Evolutionary conservation across 2,888 invertebrate species (phyloP).

Genomic region (Stegophylla sp.): DNA sequence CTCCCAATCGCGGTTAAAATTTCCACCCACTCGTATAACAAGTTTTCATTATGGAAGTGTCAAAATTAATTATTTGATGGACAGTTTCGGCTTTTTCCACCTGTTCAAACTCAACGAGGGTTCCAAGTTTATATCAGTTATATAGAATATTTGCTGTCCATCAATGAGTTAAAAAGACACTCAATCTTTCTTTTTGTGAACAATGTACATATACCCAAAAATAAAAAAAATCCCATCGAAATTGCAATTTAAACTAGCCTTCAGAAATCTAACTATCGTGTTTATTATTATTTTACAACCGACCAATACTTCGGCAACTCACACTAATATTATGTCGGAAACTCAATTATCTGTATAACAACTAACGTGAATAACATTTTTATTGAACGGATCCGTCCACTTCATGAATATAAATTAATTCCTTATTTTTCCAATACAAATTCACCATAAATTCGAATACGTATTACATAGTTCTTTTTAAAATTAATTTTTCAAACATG

Average conservation of each 20-base stretch:
- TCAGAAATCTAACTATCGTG: neutral
- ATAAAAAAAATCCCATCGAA: neutral
- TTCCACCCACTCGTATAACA: neutral
- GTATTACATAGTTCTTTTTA: neutral
- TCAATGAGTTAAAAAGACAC: neutral
- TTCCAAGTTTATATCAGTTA: neutral
- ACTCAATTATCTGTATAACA: neutral
- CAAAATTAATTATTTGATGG: slow-evolving; percentile 29
- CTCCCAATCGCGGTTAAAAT: neutral
- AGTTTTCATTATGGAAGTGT: slow-evolving; percentile 1
- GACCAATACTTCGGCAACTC: too few relatives aligned
- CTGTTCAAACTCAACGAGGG: neutral
- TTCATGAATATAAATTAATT: neutral
- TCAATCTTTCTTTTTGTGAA: neutral
- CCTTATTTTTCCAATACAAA: neutral
- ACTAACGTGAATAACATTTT: neutral
- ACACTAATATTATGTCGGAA: neutral
- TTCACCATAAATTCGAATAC: neutral
- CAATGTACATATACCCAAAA: neutral
- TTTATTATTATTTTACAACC: neutral
- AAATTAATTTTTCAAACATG: neutral
- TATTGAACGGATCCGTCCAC: slow-evolving; percentile 43
- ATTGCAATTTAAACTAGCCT: neutral
- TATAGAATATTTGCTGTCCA: neutral
- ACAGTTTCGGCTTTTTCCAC: neutral